Evolutionary conservation across 2,113 vertebrate species (phyloP), one percentile per base, ranked within the genome.

Genomic region (Himantopus leucocephalus): DNA sequence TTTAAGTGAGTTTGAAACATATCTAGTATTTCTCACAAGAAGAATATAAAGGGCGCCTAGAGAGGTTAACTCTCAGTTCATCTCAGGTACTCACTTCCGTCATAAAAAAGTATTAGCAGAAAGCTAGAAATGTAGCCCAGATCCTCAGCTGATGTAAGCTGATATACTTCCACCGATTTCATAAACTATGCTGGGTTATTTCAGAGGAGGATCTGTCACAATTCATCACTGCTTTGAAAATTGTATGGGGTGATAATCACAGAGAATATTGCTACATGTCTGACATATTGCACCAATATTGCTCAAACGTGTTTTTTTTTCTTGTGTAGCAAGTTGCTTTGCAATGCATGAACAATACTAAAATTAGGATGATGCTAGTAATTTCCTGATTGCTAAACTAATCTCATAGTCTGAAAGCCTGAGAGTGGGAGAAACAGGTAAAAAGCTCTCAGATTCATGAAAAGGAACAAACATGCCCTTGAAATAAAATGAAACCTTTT

Each of bases 241-340:
- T 95, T 96, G 91, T 97, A 95, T 88, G 81, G 91, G 86, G 96
- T 92, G 91, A 97, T 96, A 97, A 97, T 94, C 95, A 94, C 92
- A 88, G 81, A 91, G 84, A 96, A 95, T 95, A 95, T 97, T 95
- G 95, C 89, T 95, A 84, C 92, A 86, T 71, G 79, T 95, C 89
- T 96, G 97, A 96, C 96, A 95, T 96, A 97, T 97, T 97, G 95
- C 92, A 96, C 94, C 89, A 97, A 88, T 97, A 97, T 92, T 97
- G 89, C 86, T 97, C 87, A 95, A 93, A 91, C 13, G 3, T 68
- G 79, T 10, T 58, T 43, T 45, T 91, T 94, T 96, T 92, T 88
- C 86, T 82, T 58, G 26, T 94, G 70, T 18, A 93, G 80, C 77
- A 91, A 90, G 74, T 91, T 39, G 7, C 91, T 95, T 85, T 91